Evolutionary conservation across 1,140 invertebrate species (phyloP), one percentile per base, ranked within the genome.

Genomic region (Papilio polyxenes): DNA sequence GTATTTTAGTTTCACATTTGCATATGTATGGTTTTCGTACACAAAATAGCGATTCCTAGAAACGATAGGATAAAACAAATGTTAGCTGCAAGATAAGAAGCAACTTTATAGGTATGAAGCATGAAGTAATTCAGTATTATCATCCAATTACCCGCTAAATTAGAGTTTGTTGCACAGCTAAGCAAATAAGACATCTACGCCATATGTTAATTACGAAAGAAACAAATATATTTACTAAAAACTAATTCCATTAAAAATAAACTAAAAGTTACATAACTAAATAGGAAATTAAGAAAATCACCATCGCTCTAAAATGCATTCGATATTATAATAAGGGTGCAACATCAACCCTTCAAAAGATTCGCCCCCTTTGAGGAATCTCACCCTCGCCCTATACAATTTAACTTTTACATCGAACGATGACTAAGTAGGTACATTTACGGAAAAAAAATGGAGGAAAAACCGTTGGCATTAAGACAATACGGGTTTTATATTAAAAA

Each of bases 41-140:
- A 20, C 31, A 17, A 8, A 37, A 72, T 8, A 10, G 10, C 11
- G 65, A 72, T 72, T 72, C 5, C 65, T 72, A 72, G 9, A 31
- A 69, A 72, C 20, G 3, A 13, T 31, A 37, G 65, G 65, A 72
- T 72, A 72, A 72, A 72, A 72, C 65, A 72, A 72, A 40, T 72
- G 65, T 40, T 72, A 72, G 65, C 65, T 31, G 65, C 65, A 37
- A 72, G 65, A 72, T 72, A 72, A n/a, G n/a, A n/a, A 72, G 15
- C n/a, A n/a, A n/a, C n/a, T n/a, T n/a, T n/a, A n/a, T n/a, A n/a
- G n/a, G n/a, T n/a, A n/a, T n/a, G n/a, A 40, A 37, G 13, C 13
- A 72, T 72, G 65, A 65, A 23, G 62, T 59, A 72, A 37, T 40
- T 72, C 62, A 23, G 6, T 62, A 23, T 62, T 11, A 65, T 65